A percentile compares a stretch with the other conserved stretches of the same genome.
These are phyloP conservation scores for Toxotes chatareus DNA, from an alignment of 2,113 vertebrate species.

Conservation along the genomic window DNA sequence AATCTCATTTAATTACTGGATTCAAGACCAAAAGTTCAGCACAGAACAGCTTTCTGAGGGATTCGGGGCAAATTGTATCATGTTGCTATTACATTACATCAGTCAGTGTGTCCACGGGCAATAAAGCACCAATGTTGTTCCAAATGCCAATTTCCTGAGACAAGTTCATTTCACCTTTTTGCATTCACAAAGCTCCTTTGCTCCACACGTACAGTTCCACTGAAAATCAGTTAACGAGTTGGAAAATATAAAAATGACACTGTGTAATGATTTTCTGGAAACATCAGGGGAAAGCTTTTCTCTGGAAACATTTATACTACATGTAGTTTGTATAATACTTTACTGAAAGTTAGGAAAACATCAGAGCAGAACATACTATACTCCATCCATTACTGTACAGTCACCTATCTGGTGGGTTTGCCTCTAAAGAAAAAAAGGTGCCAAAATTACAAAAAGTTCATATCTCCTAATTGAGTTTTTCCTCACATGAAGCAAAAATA, in stretches of 20 bases:
- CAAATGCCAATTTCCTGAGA: slow-evolving; percentile 39
- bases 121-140: slow-evolving; percentile 14
- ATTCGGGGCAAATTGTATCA: slow-evolving; percentile 17
- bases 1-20: slow-evolving; percentile 11
- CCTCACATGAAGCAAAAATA: no score
- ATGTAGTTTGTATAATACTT: neutral
- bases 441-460: no score
- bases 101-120: slow-evolving; percentile 21
- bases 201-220: neutral
- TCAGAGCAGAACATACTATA: neutral
- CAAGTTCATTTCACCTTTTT: slow-evolving; percentile 24
- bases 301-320: neutral
- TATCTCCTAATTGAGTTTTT: no score
- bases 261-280: neutral
- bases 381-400: no score
- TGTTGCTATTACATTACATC: slow-evolving; percentile 40
- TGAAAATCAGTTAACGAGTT: slow-evolving; percentile 25
- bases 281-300: neutral
- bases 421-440: no score
- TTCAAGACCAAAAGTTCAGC: slow-evolving; percentile 22
- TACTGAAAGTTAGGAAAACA: neutral
- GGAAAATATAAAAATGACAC: neutral
- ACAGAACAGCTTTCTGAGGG: slow-evolving; percentile 14
- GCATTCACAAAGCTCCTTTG: neutral
- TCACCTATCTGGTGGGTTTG: no score